Evolutionary conservation across 2,113 vertebrate species (phyloP).

Genomic region (Melanostigma gelatinosum): DNA sequence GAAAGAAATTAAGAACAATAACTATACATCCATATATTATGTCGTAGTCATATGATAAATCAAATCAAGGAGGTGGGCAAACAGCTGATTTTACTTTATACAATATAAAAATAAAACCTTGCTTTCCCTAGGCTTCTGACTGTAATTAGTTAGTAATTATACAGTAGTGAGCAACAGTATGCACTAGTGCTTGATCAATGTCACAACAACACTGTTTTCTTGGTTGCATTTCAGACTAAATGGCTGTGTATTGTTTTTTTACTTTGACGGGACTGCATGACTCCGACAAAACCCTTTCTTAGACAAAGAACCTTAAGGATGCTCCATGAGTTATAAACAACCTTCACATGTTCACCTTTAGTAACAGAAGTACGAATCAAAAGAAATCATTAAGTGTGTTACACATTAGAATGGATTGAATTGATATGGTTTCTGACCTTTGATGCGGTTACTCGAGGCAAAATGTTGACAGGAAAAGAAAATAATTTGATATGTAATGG

Average conservation of each 20-base stretch:
- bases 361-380: constrained; percentile 4
- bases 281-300: not conserved
- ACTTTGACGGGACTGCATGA: not conserved
- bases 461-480: constrained; percentile 30
- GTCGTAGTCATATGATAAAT: not conserved
- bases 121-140: not conserved
- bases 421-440: constrained; percentile 40
- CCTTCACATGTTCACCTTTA: not conserved
- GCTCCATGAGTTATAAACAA: not conserved
- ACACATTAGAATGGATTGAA: constrained; percentile 36
- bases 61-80: not conserved
- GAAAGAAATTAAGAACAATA: not conserved
- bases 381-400: constrained; percentile 17
- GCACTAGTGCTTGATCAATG: not conserved
- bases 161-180: constrained; percentile 1
- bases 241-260: not conserved
- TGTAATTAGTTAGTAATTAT: constrained; percentile 12
- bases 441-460: constrained; percentile 32
- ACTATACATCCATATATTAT: not conserved
- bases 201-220: not conserved
- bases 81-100: not conserved
- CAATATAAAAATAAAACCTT: not conserved
- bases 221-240: constrained; percentile 2
- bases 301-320: not conserved
- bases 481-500: constrained; percentile 12